Evolutionary conservation across 2,888 invertebrate species (phyloP).

Genomic region (Myopa tessellatipennis): DNA sequence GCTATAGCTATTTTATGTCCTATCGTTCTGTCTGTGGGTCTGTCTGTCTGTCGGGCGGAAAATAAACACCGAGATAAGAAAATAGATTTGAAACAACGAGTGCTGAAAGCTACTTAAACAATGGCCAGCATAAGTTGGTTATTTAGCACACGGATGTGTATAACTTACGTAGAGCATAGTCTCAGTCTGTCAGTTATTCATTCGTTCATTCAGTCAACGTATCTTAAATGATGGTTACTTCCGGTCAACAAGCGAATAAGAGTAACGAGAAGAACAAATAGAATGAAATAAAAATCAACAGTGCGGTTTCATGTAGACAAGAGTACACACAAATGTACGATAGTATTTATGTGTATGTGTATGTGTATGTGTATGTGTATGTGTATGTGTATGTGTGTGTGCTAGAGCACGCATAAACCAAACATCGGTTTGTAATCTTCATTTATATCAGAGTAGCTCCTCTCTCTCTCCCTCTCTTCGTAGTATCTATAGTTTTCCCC

Average conservation of each 20-base stretch:
- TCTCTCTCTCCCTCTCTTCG: neutral
- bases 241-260: conserved; percentile 26
- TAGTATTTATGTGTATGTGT: neutral
- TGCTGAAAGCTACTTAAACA: no score
- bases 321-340: neutral
- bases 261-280: conserved; percentile 6
- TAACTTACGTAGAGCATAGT: neutral
- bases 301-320: conserved; percentile 4
- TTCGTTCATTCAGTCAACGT: no score
- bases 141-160: no score
- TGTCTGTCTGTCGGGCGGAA: no score
- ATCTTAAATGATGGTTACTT: conserved; percentile 21
- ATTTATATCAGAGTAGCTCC: neutral
- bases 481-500: neutral
- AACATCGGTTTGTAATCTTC: conserved; percentile 13
- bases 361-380: neutral
- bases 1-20: no score
- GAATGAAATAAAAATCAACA: conserved; percentile 27
- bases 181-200: neutral
- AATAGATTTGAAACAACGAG: no score
- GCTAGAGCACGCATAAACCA: conserved; percentile 20
- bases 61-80: no score
- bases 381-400: neutral
- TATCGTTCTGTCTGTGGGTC: no score
- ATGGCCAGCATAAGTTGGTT: no score